Evolutionary conservation across 2,113 vertebrate species (phyloP).

Genomic region (Ranitomeya imitator): DNA sequence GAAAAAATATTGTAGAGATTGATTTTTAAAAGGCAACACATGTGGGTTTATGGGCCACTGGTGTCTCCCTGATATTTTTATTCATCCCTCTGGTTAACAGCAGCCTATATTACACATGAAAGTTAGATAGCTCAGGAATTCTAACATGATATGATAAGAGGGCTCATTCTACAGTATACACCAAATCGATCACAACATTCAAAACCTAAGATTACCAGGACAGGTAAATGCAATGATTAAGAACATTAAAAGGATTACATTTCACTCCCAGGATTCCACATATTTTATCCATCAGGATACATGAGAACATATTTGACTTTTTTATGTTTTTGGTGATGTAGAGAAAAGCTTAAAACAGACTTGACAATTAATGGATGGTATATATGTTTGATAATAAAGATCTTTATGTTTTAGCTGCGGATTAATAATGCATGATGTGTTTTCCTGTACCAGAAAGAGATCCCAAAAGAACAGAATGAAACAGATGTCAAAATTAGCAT

Average conservation of each 20-base stretch:
- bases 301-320: neutral
- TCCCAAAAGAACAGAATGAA: neutral
- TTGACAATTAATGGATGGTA: neutral
- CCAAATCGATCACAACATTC: constrained; percentile 31
- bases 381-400: neutral
- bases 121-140: constrained; percentile 38
- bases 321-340: neutral
- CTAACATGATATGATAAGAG: constrained; percentile 33
- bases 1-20: neutral
- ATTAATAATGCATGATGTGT: constrained; percentile 1
- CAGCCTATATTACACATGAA: constrained; percentile 16
- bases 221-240: constrained; percentile 32
- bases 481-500: neutral
- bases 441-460: neutral
- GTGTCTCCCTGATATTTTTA: constrained; percentile 43
- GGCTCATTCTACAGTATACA: constrained; percentile 17
- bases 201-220: constrained; percentile 13
- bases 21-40: constrained; percentile 53
- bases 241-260: constrained; percentile 20
- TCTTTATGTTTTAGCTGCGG: neutral
- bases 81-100: constrained; percentile 48
- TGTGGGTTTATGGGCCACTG: constrained; percentile 49
- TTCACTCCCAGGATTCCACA: constrained; percentile 11
- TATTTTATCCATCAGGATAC: constrained; percentile 14
- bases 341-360: constrained; percentile 10